Evolutionary conservation across 2,113 vertebrate genomes (phyloP).

Genomic region (Mixornis gularis): DNA sequence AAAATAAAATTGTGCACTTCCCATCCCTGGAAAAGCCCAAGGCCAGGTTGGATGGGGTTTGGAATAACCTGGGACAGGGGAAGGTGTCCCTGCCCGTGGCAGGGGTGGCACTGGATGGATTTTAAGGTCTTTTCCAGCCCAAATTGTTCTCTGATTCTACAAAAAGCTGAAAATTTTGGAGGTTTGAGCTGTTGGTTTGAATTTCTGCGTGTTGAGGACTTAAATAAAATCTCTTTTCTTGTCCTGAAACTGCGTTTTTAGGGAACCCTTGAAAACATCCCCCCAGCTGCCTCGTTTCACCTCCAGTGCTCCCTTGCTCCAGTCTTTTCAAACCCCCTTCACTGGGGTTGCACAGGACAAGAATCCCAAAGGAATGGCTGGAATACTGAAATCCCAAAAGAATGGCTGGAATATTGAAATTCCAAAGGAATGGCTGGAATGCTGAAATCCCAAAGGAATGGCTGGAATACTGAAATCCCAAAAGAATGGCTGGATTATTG

Average conservation of each 20-base stretch:
- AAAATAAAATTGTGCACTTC: background rate
- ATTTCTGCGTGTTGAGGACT: fast-evolving
- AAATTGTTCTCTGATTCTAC: background rate
- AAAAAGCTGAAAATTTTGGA: background rate
- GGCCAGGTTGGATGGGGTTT: background rate
- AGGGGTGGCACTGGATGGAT: fast-evolving
- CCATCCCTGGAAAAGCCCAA: background rate
- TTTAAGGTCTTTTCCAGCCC: background rate
- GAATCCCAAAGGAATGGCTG: background rate
- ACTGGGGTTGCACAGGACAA: background rate
- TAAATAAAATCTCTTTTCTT: background rate
- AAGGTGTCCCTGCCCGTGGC: background rate
- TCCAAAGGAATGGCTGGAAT: no score
- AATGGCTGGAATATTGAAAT: no score
- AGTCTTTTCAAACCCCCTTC: background rate
- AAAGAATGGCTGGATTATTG: background rate
- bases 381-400: no score
- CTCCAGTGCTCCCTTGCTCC: background rate
- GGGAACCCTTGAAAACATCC: background rate
- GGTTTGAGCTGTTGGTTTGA: background rate
- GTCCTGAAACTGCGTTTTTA: background rate
- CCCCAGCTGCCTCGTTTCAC: fast-evolving
- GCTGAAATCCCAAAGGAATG: background rate
- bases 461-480: background rate
- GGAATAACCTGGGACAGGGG: background rate